A percentile compares a stretch with the other conserved stretches of the same genome.
Conservation (phyloP, 2,888 invertebrate species). For the Octonoba sinensis region DNA sequence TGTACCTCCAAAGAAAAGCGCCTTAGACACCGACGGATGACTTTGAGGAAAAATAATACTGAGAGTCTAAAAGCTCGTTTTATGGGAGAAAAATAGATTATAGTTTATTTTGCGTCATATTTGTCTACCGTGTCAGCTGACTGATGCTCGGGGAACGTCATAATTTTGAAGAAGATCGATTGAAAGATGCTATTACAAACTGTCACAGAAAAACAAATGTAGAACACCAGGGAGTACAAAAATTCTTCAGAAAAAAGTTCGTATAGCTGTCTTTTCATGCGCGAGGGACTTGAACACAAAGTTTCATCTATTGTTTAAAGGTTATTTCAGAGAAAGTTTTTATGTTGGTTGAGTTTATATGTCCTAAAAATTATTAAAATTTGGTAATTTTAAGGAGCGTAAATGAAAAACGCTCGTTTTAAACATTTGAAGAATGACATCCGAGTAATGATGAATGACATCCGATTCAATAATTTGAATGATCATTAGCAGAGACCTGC, state of each 20-base stretch:
- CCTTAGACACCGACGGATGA: too few species aligned
- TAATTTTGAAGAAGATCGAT: constrained; percentile 64
- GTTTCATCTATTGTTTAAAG: neutral
- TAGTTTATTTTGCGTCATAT: constrained; percentile 54
- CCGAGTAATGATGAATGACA: too few species aligned
- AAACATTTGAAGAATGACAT: too few species aligned
- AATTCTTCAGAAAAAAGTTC: constrained; percentile 5
- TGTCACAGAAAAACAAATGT: constrained; percentile 61
- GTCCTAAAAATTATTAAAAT: too few species aligned
- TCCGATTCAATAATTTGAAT: too few species aligned
- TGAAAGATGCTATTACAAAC: constrained; percentile 57
- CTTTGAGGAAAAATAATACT: constrained; percentile 5
- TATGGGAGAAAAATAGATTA: constrained; percentile 44
- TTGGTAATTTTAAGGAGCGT: too few species aligned
- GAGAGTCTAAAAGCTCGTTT: constrained; percentile 36
- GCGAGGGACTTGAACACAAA: neutral
- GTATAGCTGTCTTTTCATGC: neutral
- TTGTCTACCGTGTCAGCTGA: constrained; percentile 43
- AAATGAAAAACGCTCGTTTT: too few species aligned
- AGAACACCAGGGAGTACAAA: constrained; percentile 15
- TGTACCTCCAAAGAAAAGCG: too few species aligned
- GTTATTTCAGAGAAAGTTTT: too few species aligned
- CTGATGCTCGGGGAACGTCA: constrained; percentile 48
- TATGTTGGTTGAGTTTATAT: too few species aligned
- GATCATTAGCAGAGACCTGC: too few species aligned